Evolutionary conservation across 1,140 invertebrate genomes (phyloP).

Genomic region (Thalassaphorura encarpata): DNA sequence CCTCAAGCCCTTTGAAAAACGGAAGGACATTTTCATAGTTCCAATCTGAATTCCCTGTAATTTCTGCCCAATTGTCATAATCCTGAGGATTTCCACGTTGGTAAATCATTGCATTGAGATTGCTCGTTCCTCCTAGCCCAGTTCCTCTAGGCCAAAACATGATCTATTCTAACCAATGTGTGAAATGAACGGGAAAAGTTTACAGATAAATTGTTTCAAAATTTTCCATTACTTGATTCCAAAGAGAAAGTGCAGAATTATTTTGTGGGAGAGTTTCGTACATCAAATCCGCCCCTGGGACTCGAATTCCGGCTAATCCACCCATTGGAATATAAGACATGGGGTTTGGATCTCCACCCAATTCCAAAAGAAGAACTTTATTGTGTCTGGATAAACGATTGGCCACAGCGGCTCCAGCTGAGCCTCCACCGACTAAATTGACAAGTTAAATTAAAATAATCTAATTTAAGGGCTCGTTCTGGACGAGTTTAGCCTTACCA

Average conservation of each 20-base stretch:
- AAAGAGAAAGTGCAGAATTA: slow-evolving; percentile 7
- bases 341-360: background rate
- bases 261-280: background rate
- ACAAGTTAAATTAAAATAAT: background rate
- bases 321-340: background rate
- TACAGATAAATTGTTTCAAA: too few species aligned
- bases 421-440: background rate
- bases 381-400: background rate
- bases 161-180: too few species aligned
- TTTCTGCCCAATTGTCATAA: slow-evolving; percentile 45
- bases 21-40: slow-evolving; percentile 42
- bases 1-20: slow-evolving; percentile 40
- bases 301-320: background rate
- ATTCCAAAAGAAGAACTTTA: background rate
- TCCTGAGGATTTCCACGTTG: slow-evolving; percentile 60
- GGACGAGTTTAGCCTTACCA: background rate
- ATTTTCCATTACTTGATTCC: background rate
- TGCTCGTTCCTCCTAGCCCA: slow-evolving; percentile 40
- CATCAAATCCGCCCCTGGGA: background rate
- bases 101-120: slow-evolving; percentile 60
- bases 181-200: too few species aligned
- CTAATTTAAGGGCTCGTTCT: background rate
- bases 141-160: background rate
- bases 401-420: background rate
- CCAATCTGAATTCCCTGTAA: slow-evolving; percentile 44